Evolutionary conservation across 2,888 invertebrate species (phyloP), one percentile per base, ranked within the genome.

Genomic region (Phrixothrix hirtus): DNA sequence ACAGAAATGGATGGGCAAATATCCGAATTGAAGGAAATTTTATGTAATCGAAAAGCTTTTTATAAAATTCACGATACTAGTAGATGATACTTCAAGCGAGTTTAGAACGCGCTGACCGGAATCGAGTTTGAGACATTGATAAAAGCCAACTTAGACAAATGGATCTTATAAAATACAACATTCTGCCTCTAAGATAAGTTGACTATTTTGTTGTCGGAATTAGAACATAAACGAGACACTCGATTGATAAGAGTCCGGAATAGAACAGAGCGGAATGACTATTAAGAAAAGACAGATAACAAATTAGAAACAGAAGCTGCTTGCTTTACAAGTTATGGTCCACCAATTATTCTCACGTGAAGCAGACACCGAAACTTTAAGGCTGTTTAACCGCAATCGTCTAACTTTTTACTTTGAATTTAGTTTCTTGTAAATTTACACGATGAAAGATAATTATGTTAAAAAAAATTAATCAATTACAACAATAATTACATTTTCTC

Each of bases 1-100:
- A 74, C 60, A 53, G 45, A 59, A 58, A 60, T 61, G 58, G 41
- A 39, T 51, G 55, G 41, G 61, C 54, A 62, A 61, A 64, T 57
- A 64, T 56, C 55, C 54, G 45, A 51, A 52, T 48, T 50, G 46
- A 50, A 56, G 57, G 44, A 54, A 54, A 59, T 44, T 51, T 57
- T 57, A 53, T 53, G 47, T 41, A 45, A 59, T 57, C 46, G 35
- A 45, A 57, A 57, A 55, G 55, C 59, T 57, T 59, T 58, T 57
- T 52, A 59, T 47, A 47, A 49, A 51, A 48, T 39, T 43, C 32
- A 42, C 47, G 47, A 16, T 7, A 44, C 41, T 25, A 45, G 42
- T 14, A 26, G 25, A 44, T 36, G 35, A 27, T 21, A 31, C 47
- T 44, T 32, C 29, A 12, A 49, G 42, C 42, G 35, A 53, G 49